Conservation (phyloP, 2,113 vertebrate genomes). For the Ceratotherium simum region DNA sequence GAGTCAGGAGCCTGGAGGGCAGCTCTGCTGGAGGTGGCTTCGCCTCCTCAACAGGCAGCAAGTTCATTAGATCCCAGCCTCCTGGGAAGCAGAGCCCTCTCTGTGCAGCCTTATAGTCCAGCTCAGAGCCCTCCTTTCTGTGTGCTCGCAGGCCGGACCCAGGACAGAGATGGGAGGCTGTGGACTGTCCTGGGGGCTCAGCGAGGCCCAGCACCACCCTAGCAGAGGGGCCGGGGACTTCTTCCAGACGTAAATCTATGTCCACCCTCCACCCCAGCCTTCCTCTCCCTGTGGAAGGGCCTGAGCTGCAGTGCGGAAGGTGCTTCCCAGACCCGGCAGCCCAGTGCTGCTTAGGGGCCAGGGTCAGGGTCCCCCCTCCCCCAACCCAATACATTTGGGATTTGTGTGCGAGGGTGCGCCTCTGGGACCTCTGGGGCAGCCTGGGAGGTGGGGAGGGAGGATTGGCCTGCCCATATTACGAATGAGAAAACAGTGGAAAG, state of each 20-base stretch:
- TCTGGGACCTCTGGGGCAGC: not conserved
- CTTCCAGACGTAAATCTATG: not conserved
- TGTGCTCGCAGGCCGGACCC: accelerated
- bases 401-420: not conserved
- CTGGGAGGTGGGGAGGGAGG: accelerated
- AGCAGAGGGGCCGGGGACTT: not conserved
- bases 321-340: too few relatives aligned
- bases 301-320: not conserved
- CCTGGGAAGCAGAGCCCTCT: not conserved
- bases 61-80: not conserved
- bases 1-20: not conserved
- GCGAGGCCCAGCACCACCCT: not conserved
- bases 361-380: too few relatives aligned
- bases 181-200: not conserved
- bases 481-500: not conserved
- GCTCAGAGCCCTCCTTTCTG: not conserved
- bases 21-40: not conserved
- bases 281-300: not conserved
- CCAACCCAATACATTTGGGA: too few relatives aligned
- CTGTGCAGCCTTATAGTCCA: accelerated
- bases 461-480: not conserved
- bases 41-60: not conserved
- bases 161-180: not conserved
- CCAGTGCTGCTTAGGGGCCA: not conserved
- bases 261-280: not conserved